These are phyloP conservation scores for Catocala nupta DNA, from an alignment of 2,888 invertebrate genomes.

Conservation along the genomic window DNA sequence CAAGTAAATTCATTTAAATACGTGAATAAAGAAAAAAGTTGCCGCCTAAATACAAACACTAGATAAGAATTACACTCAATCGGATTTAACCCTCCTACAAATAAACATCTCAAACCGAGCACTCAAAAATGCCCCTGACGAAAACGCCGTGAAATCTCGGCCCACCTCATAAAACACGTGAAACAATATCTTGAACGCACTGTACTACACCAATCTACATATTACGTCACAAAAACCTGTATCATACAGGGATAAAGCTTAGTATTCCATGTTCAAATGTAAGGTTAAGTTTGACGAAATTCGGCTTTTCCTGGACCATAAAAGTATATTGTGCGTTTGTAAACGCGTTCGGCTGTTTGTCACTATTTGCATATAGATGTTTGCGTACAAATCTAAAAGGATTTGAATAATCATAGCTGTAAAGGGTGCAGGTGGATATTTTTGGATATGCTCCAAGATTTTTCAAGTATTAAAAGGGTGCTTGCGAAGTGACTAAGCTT, in stretches of 20 bases:
- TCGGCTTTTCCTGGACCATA: conserved; percentile 82
- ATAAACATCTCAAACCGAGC: conserved; percentile 72
- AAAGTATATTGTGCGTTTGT: conserved; percentile 86
- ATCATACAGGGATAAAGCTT: conserved; percentile 30
- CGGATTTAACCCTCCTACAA: conserved; percentile 64
- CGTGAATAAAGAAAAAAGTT: too few relatives aligned
- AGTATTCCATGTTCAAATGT: conserved; percentile 29
- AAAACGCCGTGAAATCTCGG: conserved; percentile 80
- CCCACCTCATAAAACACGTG: conserved; percentile 86
- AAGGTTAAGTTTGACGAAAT: conserved; percentile 56
- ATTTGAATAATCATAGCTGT: conserved; percentile 56
- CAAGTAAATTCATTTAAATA: too few relatives aligned
- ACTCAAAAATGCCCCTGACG: conserved; percentile 75
- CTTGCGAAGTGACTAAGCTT: conserved; percentile 15
- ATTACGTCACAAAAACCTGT: conserved; percentile 20
- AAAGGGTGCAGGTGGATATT: conserved; percentile 48
- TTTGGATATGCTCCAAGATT: conserved; percentile 39
- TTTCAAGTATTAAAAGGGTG: conserved; percentile 22
- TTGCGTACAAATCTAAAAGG: conserved; percentile 55
- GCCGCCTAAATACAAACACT: conserved; percentile 55
- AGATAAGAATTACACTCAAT: conserved; percentile 68
- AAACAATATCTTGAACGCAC: conserved; percentile 81
- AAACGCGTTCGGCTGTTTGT: conserved; percentile 83
- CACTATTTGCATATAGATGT: conserved; percentile 85
- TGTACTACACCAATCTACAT: conserved; percentile 35